A percentile compares a stretch with the other conserved stretches of the same genome.
These are phyloP conservation scores for Thymelicus acteon DNA, from an alignment of 2,888 invertebrate genomes.

Conservation along the genomic window DNA sequence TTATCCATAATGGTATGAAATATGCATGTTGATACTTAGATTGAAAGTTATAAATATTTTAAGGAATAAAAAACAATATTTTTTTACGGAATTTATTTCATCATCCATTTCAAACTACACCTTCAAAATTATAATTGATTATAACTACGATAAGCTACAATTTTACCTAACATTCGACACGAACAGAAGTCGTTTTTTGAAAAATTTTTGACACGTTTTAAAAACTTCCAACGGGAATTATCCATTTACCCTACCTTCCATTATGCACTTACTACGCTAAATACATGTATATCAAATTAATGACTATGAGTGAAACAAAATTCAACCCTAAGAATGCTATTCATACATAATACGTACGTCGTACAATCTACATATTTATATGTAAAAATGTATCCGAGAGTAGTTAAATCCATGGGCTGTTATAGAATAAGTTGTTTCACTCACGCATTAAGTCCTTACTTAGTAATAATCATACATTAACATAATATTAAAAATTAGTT, in stretches of 20 bases:
- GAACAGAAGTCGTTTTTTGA: conserved; percentile 66
- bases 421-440: conserved; percentile 42
- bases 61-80: conserved; percentile 40
- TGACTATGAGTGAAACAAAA: conserved; percentile 24
- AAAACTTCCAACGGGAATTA: conserved; percentile 69
- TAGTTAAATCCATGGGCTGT: background rate
- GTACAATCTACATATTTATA: conserved; percentile 5
- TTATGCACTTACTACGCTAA: conserved; percentile 72
- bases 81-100: conserved; percentile 77
- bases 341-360: too few species aligned
- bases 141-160: conserved; percentile 83
- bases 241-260: conserved; percentile 66
- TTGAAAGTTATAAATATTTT: background rate
- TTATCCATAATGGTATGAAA: too few species aligned
- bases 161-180: conserved; percentile 75
- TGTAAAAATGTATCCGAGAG: background rate
- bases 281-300: conserved; percentile 40
- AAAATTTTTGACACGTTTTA: conserved; percentile 80
- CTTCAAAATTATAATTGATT: conserved; percentile 82
- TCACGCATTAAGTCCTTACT: conserved; percentile 55
- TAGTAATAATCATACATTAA: conserved; percentile 64
- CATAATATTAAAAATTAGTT: conserved; percentile 69
- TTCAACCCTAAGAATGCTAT: background rate
- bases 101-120: conserved; percentile 84
- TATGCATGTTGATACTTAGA: too few species aligned